Evolutionary conservation across 2,888 invertebrate genomes (phyloP).

Genomic region (Eumerus sabulonum): DNA sequence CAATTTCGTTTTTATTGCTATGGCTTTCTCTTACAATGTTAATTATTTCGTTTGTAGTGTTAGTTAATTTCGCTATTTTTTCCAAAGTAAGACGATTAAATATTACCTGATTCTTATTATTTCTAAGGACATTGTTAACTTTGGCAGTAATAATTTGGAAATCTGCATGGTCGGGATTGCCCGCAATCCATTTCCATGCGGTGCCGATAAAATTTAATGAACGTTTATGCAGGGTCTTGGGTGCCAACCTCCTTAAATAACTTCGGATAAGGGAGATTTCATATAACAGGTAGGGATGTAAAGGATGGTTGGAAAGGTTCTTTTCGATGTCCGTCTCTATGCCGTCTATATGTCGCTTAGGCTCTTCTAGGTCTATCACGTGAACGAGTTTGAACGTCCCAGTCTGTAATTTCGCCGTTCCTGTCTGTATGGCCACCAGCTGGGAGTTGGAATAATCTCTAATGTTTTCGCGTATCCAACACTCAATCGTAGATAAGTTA

Average conservation of each 20-base stretch:
- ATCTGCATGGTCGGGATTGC: conserved; percentile 40
- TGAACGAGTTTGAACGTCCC: conserved; percentile 41
- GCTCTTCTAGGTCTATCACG: conserved; percentile 24
- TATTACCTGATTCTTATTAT: conserved; percentile 20
- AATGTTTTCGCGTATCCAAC: not conserved
- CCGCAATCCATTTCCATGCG: conserved; percentile 37
- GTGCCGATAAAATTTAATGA: conserved; percentile 28
- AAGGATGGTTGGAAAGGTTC: not conserved
- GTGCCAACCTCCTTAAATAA: not conserved
- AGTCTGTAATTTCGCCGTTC: conserved; percentile 25
- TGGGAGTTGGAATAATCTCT: conserved; percentile 10
- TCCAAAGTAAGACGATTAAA: not conserved
- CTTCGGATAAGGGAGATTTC: conserved; percentile 5
- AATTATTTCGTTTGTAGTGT: not conserved
- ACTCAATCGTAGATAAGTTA: not conserved
- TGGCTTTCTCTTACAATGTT: not conserved
- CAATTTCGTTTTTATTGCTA: not conserved
- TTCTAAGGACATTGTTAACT: conserved; percentile 23
- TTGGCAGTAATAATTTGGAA: not conserved
- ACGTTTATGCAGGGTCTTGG: conserved; percentile 9
- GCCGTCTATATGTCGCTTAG: not conserved
- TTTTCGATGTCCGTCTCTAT: too few species aligned
- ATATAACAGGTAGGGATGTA: not conserved
- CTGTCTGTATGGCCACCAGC: conserved; percentile 17
- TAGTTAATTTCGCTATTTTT: conserved; percentile 4